Evolutionary conservation across 2,888 invertebrate genomes (phyloP).

Genomic region (Chymomyza procnemis): DNA sequence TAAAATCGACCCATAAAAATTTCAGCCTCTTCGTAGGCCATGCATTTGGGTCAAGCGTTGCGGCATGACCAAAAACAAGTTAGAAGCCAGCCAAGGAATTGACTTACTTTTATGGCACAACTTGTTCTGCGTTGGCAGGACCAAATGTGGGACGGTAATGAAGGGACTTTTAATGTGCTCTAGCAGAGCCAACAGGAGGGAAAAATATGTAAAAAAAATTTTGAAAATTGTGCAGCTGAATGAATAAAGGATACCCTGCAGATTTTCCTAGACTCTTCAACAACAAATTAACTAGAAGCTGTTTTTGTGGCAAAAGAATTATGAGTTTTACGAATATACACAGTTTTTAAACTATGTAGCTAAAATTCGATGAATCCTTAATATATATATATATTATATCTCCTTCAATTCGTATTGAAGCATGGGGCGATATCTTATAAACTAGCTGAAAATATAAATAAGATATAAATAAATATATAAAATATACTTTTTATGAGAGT

Average conservation of each 20-base stretch:
- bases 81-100: slow-evolving; percentile 31
- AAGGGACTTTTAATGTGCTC: slow-evolving; percentile 67
- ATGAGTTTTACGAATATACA: too few relatives aligned
- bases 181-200: slow-evolving; percentile 42
- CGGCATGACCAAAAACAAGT: slow-evolving; percentile 24
- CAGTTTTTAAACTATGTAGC: too few relatives aligned
- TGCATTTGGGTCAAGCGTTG: slow-evolving; percentile 43
- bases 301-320: too few relatives aligned
- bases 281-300: too few relatives aligned
- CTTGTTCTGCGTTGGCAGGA: neutral
- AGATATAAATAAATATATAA: too few relatives aligned
- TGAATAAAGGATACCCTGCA: slow-evolving; percentile 31
- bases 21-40: neutral
- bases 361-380: too few relatives aligned
- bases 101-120: slow-evolving; percentile 55
- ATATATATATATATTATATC: too few relatives aligned
- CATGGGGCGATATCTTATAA: too few relatives aligned
- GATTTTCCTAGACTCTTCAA: too few relatives aligned
- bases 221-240: neutral
- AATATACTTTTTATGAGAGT: too few relatives aligned
- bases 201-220: neutral
- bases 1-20: neutral
- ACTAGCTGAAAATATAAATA: too few relatives aligned
- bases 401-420: too few relatives aligned
- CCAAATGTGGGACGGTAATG: slow-evolving; percentile 31